Base-by-base conservation (phyloP, 2,888 invertebrate genomes). In the Cosmia trapezina region DNA sequence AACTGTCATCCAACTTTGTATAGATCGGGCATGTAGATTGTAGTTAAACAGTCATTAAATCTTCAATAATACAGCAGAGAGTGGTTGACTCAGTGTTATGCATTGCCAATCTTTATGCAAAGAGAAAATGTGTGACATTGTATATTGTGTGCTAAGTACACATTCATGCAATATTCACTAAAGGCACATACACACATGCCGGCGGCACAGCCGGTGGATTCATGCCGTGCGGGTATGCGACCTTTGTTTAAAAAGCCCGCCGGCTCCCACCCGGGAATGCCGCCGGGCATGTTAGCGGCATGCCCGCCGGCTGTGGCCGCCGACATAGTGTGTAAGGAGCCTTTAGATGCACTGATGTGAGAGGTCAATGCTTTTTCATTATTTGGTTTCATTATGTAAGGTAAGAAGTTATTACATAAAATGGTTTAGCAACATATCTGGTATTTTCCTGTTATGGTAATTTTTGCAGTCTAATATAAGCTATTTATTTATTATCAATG, bases 131-230 rank as follows among this genome's bases (percentile, higher is more conserved):
- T 76, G 81, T 57, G 71, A 65, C 37, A 59, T 80, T 54, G 43
- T 59, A 67, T 71, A 71, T 67, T 73, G 78, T 80, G 33, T 80
- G 78, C 22, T 67, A 78, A 78, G 78, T 70, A 19, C 12, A 51
- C 28, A 22, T 56, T 66, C 65, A 82, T 82, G 67, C 33, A 76
- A 80, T 77, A 81, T 71, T 68, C 19, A 68, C 56, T 49, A 61
- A 80, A n/a, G n/a, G n/a, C n/a, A n/a, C n/a, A n/a, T n/a, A n/a
- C n/a, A n/a, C n/a, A n/a, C n/a, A n/a, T n/a, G n/a, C n/a, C n/a
- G n/a, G n/a, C n/a, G n/a, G n/a, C n/a, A n/a, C n/a, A n/a, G n/a
- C n/a, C n/a, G n/a, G n/a, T n/a, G n/a, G n/a, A n/a, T n/a, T n/a
- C n/a, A n/a, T n/a, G n/a, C n/a, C n/a, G n/a, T n/a, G n/a, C n/a